These are phyloP conservation scores for Coelinius sp. DNA, from an alignment of 2,888 invertebrate species.

Conservation along the genomic window DNA sequence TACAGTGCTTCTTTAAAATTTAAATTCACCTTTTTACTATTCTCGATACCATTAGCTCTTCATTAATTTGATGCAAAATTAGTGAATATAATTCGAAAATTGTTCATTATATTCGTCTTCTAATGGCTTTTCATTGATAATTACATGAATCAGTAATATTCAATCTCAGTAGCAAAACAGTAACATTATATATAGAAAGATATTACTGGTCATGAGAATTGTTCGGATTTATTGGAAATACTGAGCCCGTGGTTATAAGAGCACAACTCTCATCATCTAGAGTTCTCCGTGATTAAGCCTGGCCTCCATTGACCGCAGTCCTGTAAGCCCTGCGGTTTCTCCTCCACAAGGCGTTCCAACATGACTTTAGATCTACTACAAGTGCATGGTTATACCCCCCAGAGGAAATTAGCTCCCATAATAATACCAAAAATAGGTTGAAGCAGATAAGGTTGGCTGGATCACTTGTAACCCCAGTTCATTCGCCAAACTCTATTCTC, in stretches of 20 bases:
- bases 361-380: slow-evolving; percentile 13
- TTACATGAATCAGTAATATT: too few relatives aligned
- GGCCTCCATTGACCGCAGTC: slow-evolving; percentile 48
- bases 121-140: too few relatives aligned
- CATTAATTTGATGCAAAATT: background rate
- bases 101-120: too few relatives aligned
- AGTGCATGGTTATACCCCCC: slow-evolving; percentile 36
- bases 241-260: background rate
- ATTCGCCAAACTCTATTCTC: slow-evolving; percentile 21
- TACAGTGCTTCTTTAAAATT: background rate
- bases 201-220: background rate
- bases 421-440: slow-evolving; percentile 34
- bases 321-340: slow-evolving; percentile 51
- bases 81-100: background rate
- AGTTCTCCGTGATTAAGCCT: slow-evolving; percentile 50
- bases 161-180: too few relatives aligned
- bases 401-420: slow-evolving; percentile 38
- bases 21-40: background rate
- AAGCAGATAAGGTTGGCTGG: slow-evolving; percentile 17
- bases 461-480: background rate
- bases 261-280: slow-evolving; percentile 35
- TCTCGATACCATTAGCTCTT: background rate
- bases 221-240: slow-evolving; percentile 3
- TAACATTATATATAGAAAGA: background rate
- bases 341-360: slow-evolving; percentile 43